Base-by-base conservation (phyloP, 2,113 vertebrate species). In the Phyllopteryx taeniolatus region DNA sequence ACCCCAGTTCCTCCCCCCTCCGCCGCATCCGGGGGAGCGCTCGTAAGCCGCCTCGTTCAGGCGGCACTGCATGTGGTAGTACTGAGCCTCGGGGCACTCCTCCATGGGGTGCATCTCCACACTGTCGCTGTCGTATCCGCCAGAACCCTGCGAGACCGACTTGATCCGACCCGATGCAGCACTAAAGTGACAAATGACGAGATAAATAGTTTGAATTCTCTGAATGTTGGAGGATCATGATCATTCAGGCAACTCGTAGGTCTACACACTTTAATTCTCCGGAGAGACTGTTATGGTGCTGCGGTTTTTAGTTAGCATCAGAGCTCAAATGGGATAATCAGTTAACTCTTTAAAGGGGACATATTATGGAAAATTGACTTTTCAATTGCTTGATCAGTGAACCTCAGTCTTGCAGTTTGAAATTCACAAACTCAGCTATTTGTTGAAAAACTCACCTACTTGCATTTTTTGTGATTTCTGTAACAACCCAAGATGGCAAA, bases 121-220 rank as follows among this genome's bases (percentile, higher is more conserved):
- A 0, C 95, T 95, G 91, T 98, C 97, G 2, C 96, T 98, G 91
- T 98, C 96, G 6, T 98, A 99, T 85, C 96, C 95, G 22, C 94
- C 94, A 0, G 96, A 98, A 79, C 96, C 96, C 88, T 98, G 96
- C 0, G 96, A 97, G 46, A 93, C 90, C 0, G 95, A 96, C 79
- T 98, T 98, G 0, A 92, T 87, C 11, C 94, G 93, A 62, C 94
- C 94, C 5, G 95, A 96, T 62, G 94, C 95, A 64, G 94, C 95
- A 64, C 97, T 98, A 92, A 14, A 79, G 47, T 17, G 68, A 4
- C 10, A 66, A 42, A 27, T 22, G 68, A 5, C 12, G 64, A 42
- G 27, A 11, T 33, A 49, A 49, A 35, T 0, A 43, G 39, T 19
- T 12, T 70, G 10, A 46, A 39, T 62, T 2, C 8, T 22, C 20